Base-by-base conservation (phyloP, 2,888 invertebrate species). In the Spialia ferax region DNA sequence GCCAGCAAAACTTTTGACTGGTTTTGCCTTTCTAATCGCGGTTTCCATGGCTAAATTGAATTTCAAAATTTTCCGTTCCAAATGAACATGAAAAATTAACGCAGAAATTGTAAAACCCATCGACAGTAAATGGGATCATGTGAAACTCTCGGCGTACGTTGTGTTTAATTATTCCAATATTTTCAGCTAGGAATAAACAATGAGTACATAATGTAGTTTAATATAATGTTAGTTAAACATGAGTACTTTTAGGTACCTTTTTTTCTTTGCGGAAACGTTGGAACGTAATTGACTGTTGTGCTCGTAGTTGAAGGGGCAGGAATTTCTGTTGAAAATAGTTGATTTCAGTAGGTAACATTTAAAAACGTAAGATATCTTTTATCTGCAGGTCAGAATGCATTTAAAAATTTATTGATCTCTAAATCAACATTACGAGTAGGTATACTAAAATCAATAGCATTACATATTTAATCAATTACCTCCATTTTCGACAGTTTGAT, bases 271-370 rank as follows among this genome's bases (percentile, higher is more conserved):
- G 95, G 93, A 74, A 94, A 91, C 65, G 95, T 95, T 54, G 94
- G 94, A 32, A 94, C 91, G 78, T 95, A 94, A 81, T 93, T 93
- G 54, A 94, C 88, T 56, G 93, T 90, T 35, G 94, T 95, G 70
- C 95, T 95, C 42, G 95, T 95, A 71, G 97, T 97, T 32, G 97
- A 97, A 38, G 97, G 97, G 23, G 97, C 96, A 54, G 97, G 97
- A 88, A 97, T 97, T 95, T 97, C 97, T 97, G 94, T 38, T 84
- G 23, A 92, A 77, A 79, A 70, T 6, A 5, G 20, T 35, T 29
- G 2, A 63, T n/a, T n/a, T n/a, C n/a, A 23, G 22, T 20, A 32
- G 20, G 20, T n/a, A 38, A 38, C 22, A 0, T 32, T 29, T 55
- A 55, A 18, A 55, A 55, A 4, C 1, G 2, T 42, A n/a, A n/a